Evolutionary conservation across 2,113 vertebrate species (phyloP), one percentile per base, ranked within the genome.

Genomic region (Takifugu bimaculatus): DNA sequence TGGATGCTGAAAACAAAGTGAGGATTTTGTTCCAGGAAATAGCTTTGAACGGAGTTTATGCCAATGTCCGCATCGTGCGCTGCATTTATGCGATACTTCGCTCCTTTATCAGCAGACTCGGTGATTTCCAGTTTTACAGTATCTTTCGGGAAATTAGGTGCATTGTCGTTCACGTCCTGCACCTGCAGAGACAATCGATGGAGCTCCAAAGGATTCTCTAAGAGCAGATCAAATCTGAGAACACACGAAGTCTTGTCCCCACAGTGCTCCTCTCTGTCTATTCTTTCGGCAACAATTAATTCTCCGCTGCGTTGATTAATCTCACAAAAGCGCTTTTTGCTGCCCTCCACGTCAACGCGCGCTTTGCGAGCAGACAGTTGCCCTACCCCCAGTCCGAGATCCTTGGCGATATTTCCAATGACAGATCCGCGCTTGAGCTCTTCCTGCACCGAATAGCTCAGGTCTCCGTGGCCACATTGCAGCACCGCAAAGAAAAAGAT

Each of bases 161-260:
- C 3, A 68, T 94, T 92, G 49, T 94, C 93, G 67, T 94, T 94
- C 25, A 94, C 64, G 57, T 94, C 93, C 15, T 89, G 79, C 12
- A 94, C 80, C 28, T 88, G 83, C 10, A 94, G 50, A 2, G 68
- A 53, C 15, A 90, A 44, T 47, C 69, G 71, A 60, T 89, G 78
- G 49, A 89, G 12, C 44, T 90, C 87, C 60, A 91, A 58, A 5
- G 84, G 88, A 54, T 74, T 82, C 39, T 87, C 87, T 9, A 85
- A 29, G 0, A 93, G 69, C 15, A 83, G 57, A 44, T 94, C 93
- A 44, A 89, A 85, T 54, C 82, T 89, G 11, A 94, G 58, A 20
- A 80, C 54, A n/a, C 93, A 94, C 0, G 75, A 54, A 1, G 69
- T 26, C 50, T 55, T 84, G 48, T 78, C 74, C 14, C 85, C 87